Base-by-base conservation (phyloP, 2,888 invertebrate species). In the Macaria notata region DNA sequence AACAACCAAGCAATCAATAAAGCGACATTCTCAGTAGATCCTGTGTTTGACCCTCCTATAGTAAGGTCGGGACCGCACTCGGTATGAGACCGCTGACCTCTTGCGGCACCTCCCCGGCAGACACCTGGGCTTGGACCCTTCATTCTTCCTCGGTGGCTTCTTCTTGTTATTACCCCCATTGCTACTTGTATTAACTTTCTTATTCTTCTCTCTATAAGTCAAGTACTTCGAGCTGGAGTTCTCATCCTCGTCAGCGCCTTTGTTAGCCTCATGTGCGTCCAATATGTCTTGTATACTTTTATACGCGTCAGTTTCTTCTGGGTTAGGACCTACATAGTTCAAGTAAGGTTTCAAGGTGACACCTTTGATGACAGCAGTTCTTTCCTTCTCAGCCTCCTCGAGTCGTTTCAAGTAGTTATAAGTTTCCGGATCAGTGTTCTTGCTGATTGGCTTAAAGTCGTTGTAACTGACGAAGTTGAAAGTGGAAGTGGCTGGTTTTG, bases 201-300 rank as follows among this genome's bases (percentile, higher is more conserved):
- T 63, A n/a, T 61, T 62, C 2, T 49, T 55, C 30, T 61, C 65
- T 53, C 76, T 76, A 45, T 79, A 71, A 3, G 63, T 68, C 9
- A 73, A 54, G 61, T 80, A 75, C 58, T 75, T 78, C 8, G 72
- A 64, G 55, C 69, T 68, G 9, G 41, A 63, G 55, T 69, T 68
- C 9, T 63, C 69, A 29, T 73, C 73, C 7, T 44, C 43, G 3
- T 59, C 70, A 3, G 76, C 73, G 1, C 76, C 75, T 46, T 75
- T 72, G 52, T 86, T 87, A 0, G 78, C 79, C 72, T 88, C 86
- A 46, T 89, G 86, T 0, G 88, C 86, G 7, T 87, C 84, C 31
- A 88, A 61, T 46, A 88, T 88, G 9, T 88, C 86, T 57, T 87
- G 88, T 7, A 87, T 84, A 54, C 81, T 84, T 56, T 79, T 84